phyloP scores from a whole-genome alignment of 23 tunicate genomes.

The Phallusia fumigata region DNA sequence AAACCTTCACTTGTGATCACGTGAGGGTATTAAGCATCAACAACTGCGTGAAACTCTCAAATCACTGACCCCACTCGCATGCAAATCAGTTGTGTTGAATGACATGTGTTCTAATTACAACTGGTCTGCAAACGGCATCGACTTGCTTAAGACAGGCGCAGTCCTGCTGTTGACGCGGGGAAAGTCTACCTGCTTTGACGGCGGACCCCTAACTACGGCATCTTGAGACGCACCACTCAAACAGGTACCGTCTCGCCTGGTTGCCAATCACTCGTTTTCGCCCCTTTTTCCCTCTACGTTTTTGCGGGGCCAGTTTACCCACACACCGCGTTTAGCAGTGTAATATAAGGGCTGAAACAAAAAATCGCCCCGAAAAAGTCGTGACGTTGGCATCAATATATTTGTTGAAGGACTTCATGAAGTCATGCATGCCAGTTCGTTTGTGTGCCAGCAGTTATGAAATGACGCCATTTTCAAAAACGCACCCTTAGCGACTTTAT shows the following conservation, averaged over 20 bases:
- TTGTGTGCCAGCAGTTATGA: not conserved
- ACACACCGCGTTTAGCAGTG: not conserved
- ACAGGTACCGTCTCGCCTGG: conserved; percentile 25
- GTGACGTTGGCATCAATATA: not conserved
- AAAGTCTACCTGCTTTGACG: conserved; percentile 8
- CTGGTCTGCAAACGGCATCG: too few relatives aligned
- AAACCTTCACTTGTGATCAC: too few relatives aligned
- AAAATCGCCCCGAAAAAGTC: not conserved
- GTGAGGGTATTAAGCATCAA: too few relatives aligned
- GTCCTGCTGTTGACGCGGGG: not conserved
- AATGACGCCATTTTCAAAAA: not conserved
- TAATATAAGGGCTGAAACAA: not conserved
- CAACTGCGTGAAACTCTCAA: too few relatives aligned
- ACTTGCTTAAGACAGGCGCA: too few relatives aligned
- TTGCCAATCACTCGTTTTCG: conserved; percentile 25
- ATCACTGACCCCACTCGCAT: too few relatives aligned
- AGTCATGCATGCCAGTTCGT: not conserved
- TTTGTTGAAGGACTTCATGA: not conserved
- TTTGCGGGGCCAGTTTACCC: not conserved
- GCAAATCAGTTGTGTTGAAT: not conserved
- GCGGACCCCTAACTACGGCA: conserved; percentile 9
- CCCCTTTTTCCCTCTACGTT: conserved; percentile 1
- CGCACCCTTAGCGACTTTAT: too few relatives aligned
- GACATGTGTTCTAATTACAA: conserved; percentile 1
- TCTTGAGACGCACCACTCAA: not conserved